Evolutionary conservation across 2,797 vertebrate genomes (phyloP).

Genomic region (Serranus cabrilla): DNA sequence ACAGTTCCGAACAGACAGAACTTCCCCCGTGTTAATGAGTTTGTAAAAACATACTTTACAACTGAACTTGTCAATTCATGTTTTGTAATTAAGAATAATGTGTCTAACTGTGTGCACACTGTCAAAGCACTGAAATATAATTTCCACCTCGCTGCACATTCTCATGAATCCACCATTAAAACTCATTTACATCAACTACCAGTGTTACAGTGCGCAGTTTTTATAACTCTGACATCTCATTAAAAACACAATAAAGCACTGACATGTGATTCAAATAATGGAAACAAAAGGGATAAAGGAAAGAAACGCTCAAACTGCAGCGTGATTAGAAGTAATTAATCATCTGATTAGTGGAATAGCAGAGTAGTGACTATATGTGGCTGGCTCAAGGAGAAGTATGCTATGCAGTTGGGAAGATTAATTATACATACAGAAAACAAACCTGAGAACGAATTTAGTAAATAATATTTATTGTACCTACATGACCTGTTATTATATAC

Average conservation of each 20-base stretch:
- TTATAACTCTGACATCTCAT: constrained; percentile 50
- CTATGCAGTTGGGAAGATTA: background rate
- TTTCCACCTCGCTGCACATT: constrained; percentile 42
- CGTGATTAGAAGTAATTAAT: constrained; percentile 45
- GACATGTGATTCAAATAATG: constrained; percentile 52
- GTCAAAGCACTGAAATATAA: constrained; percentile 25
- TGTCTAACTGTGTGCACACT: constrained; percentile 6
- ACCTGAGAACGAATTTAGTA: background rate
- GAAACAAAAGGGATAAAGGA: constrained; percentile 41
- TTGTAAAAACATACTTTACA: background rate
- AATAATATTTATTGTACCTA: constrained; percentile 6
- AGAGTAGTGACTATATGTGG: constrained; percentile 2
- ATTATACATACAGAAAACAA: constrained; percentile 12
- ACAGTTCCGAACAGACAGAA: constrained; percentile 11
- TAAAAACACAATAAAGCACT: constrained; percentile 55
- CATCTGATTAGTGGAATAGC: constrained; percentile 29
- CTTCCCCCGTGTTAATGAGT: background rate
- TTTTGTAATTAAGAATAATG: constrained; percentile 1
- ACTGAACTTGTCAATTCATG: constrained; percentile 8
- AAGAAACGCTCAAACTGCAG: constrained; percentile 31
- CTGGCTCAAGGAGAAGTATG: constrained; percentile 7
- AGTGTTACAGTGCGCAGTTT: constrained; percentile 19
- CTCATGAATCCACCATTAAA: constrained; percentile 53
- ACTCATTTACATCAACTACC: constrained; percentile 48
- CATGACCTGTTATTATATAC: background rate